These are phyloP conservation scores for Luffia ferchaultella DNA, from an alignment of 2,888 invertebrate genomes.

Conservation along the genomic window DNA sequence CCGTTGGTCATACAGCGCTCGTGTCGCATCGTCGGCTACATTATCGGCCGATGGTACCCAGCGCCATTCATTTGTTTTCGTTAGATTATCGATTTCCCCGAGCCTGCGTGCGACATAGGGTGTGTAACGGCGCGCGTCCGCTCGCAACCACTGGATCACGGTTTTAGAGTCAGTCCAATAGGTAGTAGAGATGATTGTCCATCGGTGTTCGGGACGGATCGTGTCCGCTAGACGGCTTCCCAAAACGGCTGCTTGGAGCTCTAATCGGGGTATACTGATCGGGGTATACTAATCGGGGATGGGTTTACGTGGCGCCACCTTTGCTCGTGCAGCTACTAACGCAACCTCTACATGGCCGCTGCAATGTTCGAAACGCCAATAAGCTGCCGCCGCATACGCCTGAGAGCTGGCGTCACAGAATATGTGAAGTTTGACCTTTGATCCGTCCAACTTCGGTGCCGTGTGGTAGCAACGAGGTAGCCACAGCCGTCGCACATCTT, in stretches of 20 bases:
- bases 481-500: background rate
- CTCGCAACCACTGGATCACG: background rate
- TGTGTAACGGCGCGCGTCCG: background rate
- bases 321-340: background rate
- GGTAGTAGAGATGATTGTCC: background rate
- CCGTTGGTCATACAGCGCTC: background rate
- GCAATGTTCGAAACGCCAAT: background rate
- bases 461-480: background rate
- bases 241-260: conserved; percentile 10
- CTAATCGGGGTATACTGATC: background rate
- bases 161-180: conserved; percentile 3
- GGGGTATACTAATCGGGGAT: too few relatives aligned
- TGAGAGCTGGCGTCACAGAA: background rate
- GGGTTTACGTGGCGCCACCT: conserved; percentile 1
- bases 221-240: conserved; percentile 8
- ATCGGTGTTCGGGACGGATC: conserved; percentile 1
- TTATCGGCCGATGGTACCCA: conserved; percentile 12
- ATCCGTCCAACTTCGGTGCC: background rate
- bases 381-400: conserved; percentile 3
- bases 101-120: conserved; percentile 2
- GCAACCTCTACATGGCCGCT: background rate
- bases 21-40: conserved; percentile 13
- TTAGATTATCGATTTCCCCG: background rate
- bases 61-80: conserved; percentile 7
- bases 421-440: background rate